Conservation (phyloP, 1,140 invertebrate genomes). For the Potamilus streckersoni region DNA sequence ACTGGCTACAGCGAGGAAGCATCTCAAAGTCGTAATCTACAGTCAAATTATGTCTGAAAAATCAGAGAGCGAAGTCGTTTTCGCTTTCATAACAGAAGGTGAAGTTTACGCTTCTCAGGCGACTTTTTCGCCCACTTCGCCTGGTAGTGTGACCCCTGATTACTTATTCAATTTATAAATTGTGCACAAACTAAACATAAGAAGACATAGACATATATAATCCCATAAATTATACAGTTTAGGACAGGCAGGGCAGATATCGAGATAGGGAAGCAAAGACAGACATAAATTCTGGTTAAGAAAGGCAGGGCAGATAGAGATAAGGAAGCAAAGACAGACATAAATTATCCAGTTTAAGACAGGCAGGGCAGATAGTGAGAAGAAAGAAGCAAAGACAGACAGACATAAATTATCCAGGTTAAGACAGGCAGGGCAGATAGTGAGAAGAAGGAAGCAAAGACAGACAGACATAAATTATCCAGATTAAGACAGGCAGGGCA, state of each 20-base stretch:
- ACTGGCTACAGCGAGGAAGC: too few relatives aligned
- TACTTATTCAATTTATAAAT: too few relatives aligned
- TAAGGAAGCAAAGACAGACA: not conserved
- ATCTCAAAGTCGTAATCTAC: too few relatives aligned
- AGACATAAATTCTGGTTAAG: not conserved
- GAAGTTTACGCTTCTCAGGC: too few relatives aligned
- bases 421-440: not conserved
- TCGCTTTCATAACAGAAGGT: too few relatives aligned
- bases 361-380: not conserved
- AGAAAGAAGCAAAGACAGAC: not conserved
- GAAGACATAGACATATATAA: too few relatives aligned
- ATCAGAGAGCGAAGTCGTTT: too few relatives aligned
- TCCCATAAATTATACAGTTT: not conserved
- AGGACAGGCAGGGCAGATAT: not conserved
- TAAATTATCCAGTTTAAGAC: not conserved
- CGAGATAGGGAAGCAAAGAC: not conserved
- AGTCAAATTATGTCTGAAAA: too few relatives aligned
- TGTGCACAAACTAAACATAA: too few relatives aligned
- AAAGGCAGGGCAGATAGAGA: not conserved
- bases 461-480: slow-evolving; percentile 11
- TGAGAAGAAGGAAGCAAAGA: not conserved
- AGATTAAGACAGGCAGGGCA: not conserved
- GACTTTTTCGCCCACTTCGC: too few relatives aligned
- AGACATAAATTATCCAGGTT: slow-evolving; percentile 3
- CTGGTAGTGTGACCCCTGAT: too few relatives aligned